Evolutionary conservation across 2,797 vertebrate species (phyloP).

Genomic region (Gambelia wislizenii): DNA sequence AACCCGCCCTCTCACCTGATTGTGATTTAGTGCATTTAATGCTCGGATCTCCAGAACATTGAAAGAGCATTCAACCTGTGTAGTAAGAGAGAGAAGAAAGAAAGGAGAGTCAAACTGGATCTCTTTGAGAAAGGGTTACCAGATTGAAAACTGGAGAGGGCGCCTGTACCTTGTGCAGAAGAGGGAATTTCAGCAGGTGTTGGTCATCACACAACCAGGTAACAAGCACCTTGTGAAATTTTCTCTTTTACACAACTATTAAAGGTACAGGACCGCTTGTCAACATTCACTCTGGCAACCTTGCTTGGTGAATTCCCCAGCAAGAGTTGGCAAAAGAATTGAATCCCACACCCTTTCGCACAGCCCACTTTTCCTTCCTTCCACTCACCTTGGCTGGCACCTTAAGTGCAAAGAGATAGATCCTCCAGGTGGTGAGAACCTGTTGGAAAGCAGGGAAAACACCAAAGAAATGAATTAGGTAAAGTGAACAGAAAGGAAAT

Average conservation of each 20-base stretch:
- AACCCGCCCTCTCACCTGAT: slow-evolving; percentile 80
- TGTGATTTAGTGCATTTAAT: slow-evolving; percentile 87
- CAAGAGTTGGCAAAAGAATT: too few species aligned
- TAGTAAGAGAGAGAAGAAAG: slow-evolving; percentile 21
- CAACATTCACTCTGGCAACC: too few species aligned
- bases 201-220: too few species aligned
- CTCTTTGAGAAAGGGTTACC: too few species aligned
- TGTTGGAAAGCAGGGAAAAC: slow-evolving; percentile 59
- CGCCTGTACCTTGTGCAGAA: too few species aligned
- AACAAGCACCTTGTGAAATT: too few species aligned
- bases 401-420: slow-evolving; percentile 91
- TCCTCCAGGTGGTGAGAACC: slow-evolving; percentile 91
- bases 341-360: background rate
- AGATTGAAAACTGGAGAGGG: background rate
- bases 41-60: slow-evolving; percentile 92
- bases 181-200: background rate
- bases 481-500: background rate
- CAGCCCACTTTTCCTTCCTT: background rate
- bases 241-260: too few species aligned
- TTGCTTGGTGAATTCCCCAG: background rate
- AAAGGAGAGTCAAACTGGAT: background rate
- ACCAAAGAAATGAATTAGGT: background rate
- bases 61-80: slow-evolving; percentile 89
- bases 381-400: slow-evolving; percentile 89
- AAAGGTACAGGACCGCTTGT: too few species aligned